phyloP scores from a whole-genome alignment of 2,888 invertebrate species.

The Tetheella fluctuosa region DNA sequence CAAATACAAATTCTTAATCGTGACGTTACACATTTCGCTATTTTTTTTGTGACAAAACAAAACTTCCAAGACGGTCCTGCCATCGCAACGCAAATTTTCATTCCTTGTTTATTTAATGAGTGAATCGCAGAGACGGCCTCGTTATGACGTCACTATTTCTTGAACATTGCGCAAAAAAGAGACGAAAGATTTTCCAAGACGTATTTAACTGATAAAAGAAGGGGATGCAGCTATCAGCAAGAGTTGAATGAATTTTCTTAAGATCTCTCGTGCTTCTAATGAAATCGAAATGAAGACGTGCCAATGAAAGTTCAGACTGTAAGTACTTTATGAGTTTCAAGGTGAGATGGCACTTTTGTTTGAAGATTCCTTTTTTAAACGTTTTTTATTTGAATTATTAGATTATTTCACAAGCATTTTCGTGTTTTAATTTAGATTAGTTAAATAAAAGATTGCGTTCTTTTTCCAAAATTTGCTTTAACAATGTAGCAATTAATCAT shows the following conservation, averaged over 20 bases:
- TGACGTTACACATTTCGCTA: too few species aligned
- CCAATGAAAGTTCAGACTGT: constrained; percentile 48
- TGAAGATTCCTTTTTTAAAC: neutral
- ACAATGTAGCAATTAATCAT: too few species aligned
- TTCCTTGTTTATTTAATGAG: constrained; percentile 82
- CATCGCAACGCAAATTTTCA: constrained; percentile 43
- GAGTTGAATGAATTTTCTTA: constrained; percentile 76
- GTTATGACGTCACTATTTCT: constrained; percentile 79
- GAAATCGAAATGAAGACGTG: constrained; percentile 65
- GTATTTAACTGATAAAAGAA: constrained; percentile 35
- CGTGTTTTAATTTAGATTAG: too few species aligned
- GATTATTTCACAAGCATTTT: too few species aligned
- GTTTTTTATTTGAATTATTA: neutral
- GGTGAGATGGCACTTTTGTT: constrained; percentile 29
- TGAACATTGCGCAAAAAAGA: constrained; percentile 54
- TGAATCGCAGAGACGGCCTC: constrained; percentile 77
- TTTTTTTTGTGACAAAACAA: neutral
- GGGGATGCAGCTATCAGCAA: constrained; percentile 53
- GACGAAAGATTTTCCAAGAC: constrained; percentile 41
- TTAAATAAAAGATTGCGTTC: neutral
- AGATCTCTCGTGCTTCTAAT: constrained; percentile 57
- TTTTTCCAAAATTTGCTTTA: too few species aligned
- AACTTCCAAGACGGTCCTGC: constrained; percentile 28
- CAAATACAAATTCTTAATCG: too few species aligned
- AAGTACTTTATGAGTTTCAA: constrained; percentile 38